Evolutionary conservation across 2,113 vertebrate genomes (phyloP).

Genomic region (Chauna torquata): DNA sequence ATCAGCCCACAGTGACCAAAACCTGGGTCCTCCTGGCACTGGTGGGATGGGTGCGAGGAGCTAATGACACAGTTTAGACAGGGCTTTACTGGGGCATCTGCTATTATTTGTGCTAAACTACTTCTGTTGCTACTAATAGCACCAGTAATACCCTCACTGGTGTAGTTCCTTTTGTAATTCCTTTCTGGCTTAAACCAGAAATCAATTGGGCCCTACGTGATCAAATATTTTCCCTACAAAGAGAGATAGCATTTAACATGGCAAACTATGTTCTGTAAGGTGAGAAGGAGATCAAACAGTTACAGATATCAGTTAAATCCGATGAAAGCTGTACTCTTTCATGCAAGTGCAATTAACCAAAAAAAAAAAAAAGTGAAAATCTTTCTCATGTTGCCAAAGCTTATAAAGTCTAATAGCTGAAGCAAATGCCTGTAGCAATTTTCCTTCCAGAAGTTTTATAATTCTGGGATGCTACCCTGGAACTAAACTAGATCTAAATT

Average conservation of each 20-base stretch:
- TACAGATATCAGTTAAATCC: constrained; percentile 9
- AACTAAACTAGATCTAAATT: neutral
- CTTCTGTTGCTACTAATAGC: neutral
- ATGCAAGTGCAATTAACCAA: neutral
- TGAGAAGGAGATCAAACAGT: constrained; percentile 37
- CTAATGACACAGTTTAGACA: neutral
- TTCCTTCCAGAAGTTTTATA: neutral
- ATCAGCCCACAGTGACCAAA: neutral
- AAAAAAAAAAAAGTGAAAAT: neutral
- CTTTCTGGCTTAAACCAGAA: constrained; percentile 34
- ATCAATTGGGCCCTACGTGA: neutral
- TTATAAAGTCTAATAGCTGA: neutral
- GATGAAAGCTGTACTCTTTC: neutral
- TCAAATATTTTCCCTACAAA: constrained; percentile 47
- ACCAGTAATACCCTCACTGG: neutral
- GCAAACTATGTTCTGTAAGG: constrained; percentile 13
- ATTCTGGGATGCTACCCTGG: neutral
- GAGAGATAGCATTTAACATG: constrained; percentile 39
- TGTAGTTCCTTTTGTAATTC: neutral
- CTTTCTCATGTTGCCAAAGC: neutral
- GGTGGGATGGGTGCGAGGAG: neutral
- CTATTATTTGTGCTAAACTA: neutral
- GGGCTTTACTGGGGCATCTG: neutral
- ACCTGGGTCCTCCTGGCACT: fast-evolving
- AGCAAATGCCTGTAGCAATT: neutral